These are phyloP conservation scores for Apis florea DNA, from an alignment of 1,140 invertebrate species.

Conservation along the genomic window DNA sequence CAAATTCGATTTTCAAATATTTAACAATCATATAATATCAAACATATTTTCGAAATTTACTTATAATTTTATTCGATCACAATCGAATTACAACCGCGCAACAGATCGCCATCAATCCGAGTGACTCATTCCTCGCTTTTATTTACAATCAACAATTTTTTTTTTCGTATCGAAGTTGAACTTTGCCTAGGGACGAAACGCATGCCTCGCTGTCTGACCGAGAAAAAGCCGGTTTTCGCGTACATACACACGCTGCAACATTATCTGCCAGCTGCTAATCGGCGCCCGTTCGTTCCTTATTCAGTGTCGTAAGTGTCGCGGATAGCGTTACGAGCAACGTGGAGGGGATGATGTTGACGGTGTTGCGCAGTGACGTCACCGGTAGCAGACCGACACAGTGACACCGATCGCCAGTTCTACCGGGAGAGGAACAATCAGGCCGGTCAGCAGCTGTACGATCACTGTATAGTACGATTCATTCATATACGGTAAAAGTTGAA, in stretches of 20 bases:
- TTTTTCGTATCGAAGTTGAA: background rate
- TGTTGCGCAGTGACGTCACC: slow-evolving; percentile 71
- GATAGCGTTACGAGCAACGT: slow-evolving; percentile 4
- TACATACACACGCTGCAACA: slow-evolving; percentile 34
- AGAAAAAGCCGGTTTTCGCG: slow-evolving; percentile 37
- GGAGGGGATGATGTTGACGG: slow-evolving; percentile 31
- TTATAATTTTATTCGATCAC: too few species aligned
- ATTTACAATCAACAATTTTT: background rate
- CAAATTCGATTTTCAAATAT: too few species aligned
- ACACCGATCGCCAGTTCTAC: slow-evolving; percentile 68
- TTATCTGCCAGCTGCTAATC: slow-evolving; percentile 59
- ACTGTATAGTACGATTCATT: background rate
- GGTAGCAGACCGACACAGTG: slow-evolving; percentile 72
- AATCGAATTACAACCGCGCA: too few species aligned
- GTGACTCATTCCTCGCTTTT: background rate
- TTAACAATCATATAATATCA: too few species aligned
- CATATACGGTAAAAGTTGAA: too few species aligned
- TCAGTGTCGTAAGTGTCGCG: slow-evolving; percentile 42
- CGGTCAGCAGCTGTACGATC: slow-evolving; percentile 41
- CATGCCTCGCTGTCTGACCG: background rate
- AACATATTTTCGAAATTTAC: too few species aligned
- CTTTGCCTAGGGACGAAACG: slow-evolving; percentile 17
- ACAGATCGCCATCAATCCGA: background rate
- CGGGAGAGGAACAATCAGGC: slow-evolving; percentile 47
- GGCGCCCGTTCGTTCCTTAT: slow-evolving; percentile 51